These are phyloP conservation scores for Trissolcus japonicus DNA, from an alignment of 2,888 invertebrate species.

Conservation along the genomic window DNA sequence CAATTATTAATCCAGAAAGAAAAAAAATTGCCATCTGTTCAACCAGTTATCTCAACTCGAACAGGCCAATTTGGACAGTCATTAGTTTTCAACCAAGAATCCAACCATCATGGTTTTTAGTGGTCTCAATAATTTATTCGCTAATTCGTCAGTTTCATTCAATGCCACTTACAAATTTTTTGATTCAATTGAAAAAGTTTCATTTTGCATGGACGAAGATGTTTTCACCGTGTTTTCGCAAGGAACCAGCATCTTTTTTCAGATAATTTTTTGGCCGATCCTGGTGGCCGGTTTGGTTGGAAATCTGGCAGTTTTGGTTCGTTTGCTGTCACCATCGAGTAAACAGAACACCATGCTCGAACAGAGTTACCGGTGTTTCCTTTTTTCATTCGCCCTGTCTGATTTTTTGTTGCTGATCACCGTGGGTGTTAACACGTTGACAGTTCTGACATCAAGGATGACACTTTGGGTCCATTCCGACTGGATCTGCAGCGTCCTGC, in stretches of 20 bases:
- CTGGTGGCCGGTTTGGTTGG: conserved; percentile 54
- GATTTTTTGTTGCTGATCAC: conserved; percentile 60
- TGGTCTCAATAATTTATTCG: too few species aligned
- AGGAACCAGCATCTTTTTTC: conserved; percentile 56
- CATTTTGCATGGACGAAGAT: conserved; percentile 13
- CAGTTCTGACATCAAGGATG: conserved; percentile 41
- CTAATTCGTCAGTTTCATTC: too few species aligned
- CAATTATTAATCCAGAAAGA: too few species aligned
- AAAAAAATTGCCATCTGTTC: too few species aligned
- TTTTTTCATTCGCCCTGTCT: conserved; percentile 62
- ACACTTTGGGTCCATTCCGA: conserved; percentile 61
- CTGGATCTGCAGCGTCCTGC: conserved; percentile 76
- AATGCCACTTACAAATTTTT: too few species aligned
- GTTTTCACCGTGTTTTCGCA: conserved; percentile 38
- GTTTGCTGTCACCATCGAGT: too few species aligned
- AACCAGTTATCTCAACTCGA: too few species aligned
- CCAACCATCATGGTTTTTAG: too few species aligned
- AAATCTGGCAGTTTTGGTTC: neutral
- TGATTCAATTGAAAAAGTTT: conserved; percentile 1
- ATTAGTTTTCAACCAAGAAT: too few species aligned
- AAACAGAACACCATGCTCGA: too few species aligned
- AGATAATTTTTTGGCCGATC: conserved; percentile 62
- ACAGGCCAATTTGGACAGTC: too few species aligned
- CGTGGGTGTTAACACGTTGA: conserved; percentile 60
- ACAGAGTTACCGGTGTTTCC: conserved; percentile 61